Percentiles rank a stretch among this genome's conserved stretches.
phyloP scores from a whole-genome alignment of 2,113 vertebrate species.

The Equus quagga region DNA sequence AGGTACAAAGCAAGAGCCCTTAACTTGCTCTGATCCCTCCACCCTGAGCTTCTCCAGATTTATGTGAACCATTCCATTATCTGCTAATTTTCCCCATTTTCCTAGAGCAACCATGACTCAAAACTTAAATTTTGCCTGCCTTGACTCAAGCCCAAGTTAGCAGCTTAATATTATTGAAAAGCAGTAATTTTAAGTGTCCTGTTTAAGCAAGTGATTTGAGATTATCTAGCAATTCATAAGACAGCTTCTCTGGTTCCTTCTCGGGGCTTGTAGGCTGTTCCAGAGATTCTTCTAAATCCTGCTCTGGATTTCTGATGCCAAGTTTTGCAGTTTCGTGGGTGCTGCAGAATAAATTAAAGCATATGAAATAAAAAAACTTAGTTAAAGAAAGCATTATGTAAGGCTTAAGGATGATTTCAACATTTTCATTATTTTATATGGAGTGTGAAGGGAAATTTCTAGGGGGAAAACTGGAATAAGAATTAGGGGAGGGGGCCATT shows the following conservation, averaged over 20 bases:
- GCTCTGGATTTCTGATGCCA: background rate
- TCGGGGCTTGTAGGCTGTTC: background rate
- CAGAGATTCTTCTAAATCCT: slow-evolving; percentile 64
- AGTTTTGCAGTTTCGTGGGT: slow-evolving; percentile 52
- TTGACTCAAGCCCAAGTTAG: background rate
- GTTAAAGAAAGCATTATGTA: slow-evolving; percentile 24
- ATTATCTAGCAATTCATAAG: slow-evolving; percentile 35
- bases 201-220: slow-evolving; percentile 28
- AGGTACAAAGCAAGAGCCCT: background rate
- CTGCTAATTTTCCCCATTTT: background rate
- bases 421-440: slow-evolving; percentile 53
- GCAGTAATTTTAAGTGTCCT: background rate
- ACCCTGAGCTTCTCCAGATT: background rate
- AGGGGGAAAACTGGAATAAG: background rate
- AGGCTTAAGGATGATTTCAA: slow-evolving; percentile 23
- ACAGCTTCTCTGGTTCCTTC: background rate
- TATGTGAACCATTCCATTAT: background rate
- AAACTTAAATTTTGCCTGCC: background rate
- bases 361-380: slow-evolving; percentile 31
- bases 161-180: background rate
- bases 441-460: background rate
- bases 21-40: background rate
- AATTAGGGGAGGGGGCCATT: background rate
- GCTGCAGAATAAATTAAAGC: slow-evolving; percentile 71
- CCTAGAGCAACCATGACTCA: background rate